Evolutionary conservation across 1,140 invertebrate species (phyloP).

Genomic region (Adoxophyes honmai): DNA sequence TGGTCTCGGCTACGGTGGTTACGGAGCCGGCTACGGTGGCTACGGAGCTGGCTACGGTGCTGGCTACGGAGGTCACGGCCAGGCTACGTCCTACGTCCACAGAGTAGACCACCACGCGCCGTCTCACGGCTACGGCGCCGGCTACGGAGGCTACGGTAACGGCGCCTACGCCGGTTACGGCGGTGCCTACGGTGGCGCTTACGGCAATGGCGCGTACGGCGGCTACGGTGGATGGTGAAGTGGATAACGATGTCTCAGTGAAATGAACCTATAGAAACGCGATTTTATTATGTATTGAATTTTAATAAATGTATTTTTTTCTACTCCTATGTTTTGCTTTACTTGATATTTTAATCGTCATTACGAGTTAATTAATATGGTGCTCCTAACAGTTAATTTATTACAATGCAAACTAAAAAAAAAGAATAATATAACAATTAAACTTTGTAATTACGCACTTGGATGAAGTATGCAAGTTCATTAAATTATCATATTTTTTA

Average conservation of each 20-base stretch:
- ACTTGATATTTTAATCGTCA: background rate
- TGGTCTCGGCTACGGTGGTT: slow-evolving; percentile 5
- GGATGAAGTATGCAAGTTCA: background rate
- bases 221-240: background rate
- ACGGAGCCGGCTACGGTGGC: background rate
- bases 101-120: background rate
- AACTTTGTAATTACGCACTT: background rate
- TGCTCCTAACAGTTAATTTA: no score
- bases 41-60: background rate
- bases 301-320: background rate
- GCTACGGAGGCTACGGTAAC: slow-evolving; percentile 16
- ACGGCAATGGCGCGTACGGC: no score
- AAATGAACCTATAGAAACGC: slow-evolving; percentile 14
- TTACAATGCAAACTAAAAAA: no score
- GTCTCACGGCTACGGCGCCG: background rate
- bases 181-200: background rate
- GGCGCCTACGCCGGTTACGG: slow-evolving; percentile 17
- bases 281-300: no score
- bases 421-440: no score
- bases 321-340: no score
- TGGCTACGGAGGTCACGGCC: slow-evolving; percentile 9
- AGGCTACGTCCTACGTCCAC: background rate
- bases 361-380: no score
- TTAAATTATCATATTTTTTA: no score
- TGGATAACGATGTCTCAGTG: no score